Evolutionary conservation across 92 coral and sea anemone genomes (phyloP).

Genomic region (Siderastrea radians): DNA sequence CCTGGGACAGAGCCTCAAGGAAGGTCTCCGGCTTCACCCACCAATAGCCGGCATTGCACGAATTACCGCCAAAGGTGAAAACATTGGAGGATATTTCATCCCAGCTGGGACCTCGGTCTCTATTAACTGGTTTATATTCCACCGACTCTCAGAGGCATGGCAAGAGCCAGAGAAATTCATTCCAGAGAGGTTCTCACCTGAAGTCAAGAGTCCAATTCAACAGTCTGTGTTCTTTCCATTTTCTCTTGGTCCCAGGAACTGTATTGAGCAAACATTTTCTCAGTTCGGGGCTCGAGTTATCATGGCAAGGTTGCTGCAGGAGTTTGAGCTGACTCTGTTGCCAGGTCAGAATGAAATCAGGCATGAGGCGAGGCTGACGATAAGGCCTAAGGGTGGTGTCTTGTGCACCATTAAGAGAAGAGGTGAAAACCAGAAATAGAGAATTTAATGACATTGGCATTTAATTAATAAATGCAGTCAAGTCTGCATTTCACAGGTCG

Average conservation of each 20-base stretch:
- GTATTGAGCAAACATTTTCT: conserved; percentile 95
- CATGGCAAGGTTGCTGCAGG: conserved; percentile 83
- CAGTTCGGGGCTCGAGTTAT: conserved; percentile 91
- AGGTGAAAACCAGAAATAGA: not conserved
- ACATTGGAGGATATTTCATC: conserved; percentile 73
- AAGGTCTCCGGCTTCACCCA: conserved; percentile 84
- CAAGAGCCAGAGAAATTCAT: conserved; percentile 82
- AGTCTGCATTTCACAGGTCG: no score
- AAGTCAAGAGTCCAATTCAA: conserved; percentile 37
- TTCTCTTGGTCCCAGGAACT: conserved; percentile 89
- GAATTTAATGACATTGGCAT: not conserved
- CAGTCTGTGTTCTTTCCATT: conserved; percentile 78
- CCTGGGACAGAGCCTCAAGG: conserved; percentile 87
- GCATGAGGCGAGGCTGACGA: conserved; percentile 70
- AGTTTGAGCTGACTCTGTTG: conserved; percentile 78
- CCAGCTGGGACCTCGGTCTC: conserved; percentile 74
- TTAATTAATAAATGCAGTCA: no score
- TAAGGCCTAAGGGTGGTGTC: conserved; percentile 88
- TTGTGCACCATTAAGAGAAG: conserved; percentile 68
- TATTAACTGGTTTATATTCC: conserved; percentile 33
- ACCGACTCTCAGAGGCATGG: conserved; percentile 76
- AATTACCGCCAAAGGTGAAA: conserved; percentile 57
- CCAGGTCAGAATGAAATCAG: conserved; percentile 77
- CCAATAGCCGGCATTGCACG: conserved; percentile 67
- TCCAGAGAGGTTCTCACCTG: conserved; percentile 85